These are phyloP conservation scores for Diaperis boleti DNA, from an alignment of 2,888 invertebrate species.

Conservation along the genomic window DNA sequence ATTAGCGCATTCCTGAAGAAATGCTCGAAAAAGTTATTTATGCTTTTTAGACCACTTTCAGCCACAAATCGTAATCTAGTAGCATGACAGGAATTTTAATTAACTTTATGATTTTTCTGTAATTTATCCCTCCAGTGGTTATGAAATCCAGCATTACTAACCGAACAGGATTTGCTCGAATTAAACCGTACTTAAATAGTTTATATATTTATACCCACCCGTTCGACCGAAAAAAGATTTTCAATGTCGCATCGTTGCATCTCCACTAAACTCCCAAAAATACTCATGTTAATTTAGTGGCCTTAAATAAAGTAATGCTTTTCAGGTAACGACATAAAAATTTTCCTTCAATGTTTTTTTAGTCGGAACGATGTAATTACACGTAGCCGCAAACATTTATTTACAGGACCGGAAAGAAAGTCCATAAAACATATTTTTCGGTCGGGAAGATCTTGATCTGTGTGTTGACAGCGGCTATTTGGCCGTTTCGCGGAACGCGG, in stretches of 20 bases:
- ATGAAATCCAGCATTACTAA: slow-evolving; percentile 35
- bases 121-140: slow-evolving; percentile 40
- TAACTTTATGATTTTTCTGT: slow-evolving; percentile 35
- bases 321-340: slow-evolving; percentile 16
- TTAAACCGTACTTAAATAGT: slow-evolving; percentile 18
- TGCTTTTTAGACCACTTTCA: slow-evolving; percentile 31
- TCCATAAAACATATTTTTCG: slow-evolving; percentile 13
- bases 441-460: slow-evolving; percentile 13
- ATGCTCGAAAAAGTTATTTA: slow-evolving; percentile 34
- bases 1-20: neutral
- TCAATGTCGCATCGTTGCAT: neutral
- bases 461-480: neutral
- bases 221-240: neutral
- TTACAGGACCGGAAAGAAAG: slow-evolving; percentile 19
- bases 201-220: slow-evolving; percentile 6
- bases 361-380: slow-evolving; percentile 12
- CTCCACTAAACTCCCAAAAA: slow-evolving; percentile 8
- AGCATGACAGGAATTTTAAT: slow-evolving; percentile 41
- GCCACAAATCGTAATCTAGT: slow-evolving; percentile 29
- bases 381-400: neutral
- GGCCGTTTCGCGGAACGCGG: slow-evolving; percentile 9
- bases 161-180: slow-evolving; percentile 14
- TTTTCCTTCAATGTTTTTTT: slow-evolving; percentile 5
- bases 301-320: slow-evolving; percentile 23
- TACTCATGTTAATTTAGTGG: slow-evolving; percentile 17